phyloP scores from a whole-genome alignment of 2,113 vertebrate genomes.

The Hucho hucho region DNA sequence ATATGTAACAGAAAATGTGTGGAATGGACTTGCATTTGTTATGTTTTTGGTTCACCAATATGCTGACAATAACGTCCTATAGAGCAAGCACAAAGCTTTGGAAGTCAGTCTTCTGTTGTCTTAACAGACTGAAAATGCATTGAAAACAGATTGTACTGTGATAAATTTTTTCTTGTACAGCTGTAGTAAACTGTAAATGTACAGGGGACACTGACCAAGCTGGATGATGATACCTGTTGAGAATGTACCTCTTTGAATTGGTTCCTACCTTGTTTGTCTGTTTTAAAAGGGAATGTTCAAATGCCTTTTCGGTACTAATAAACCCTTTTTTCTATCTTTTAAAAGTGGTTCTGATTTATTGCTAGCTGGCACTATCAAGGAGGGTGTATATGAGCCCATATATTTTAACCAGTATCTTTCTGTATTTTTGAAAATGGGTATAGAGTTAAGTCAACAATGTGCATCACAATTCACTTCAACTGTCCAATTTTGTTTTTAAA shows the following conservation, averaged over 20 bases:
- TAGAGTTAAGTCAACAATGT: background rate
- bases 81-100: slow-evolving; percentile 62
- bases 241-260: slow-evolving; percentile 57
- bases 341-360: slow-evolving; percentile 2
- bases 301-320: slow-evolving; percentile 62
- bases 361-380: background rate
- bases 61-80: slow-evolving; percentile 30
- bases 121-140: slow-evolving; percentile 6
- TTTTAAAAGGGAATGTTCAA: slow-evolving; percentile 60
- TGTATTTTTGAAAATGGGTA: background rate
- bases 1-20: slow-evolving; percentile 12
- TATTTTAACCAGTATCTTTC: background rate
- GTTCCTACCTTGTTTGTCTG: slow-evolving; percentile 42
- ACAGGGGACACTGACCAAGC: slow-evolving; percentile 24
- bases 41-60: slow-evolving; percentile 11
- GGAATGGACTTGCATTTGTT: slow-evolving; percentile 22
- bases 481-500: background rate
- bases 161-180: slow-evolving; percentile 18
- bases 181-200: slow-evolving; percentile 26
- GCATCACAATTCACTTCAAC: background rate
- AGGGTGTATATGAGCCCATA: background rate
- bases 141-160: slow-evolving; percentile 25
- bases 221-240: slow-evolving; percentile 21
- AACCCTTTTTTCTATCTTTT: slow-evolving; percentile 65
- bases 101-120: background rate